Evolutionary conservation across 2,888 invertebrate genomes (phyloP).

Genomic region (Cheilosia variabilis): DNA sequence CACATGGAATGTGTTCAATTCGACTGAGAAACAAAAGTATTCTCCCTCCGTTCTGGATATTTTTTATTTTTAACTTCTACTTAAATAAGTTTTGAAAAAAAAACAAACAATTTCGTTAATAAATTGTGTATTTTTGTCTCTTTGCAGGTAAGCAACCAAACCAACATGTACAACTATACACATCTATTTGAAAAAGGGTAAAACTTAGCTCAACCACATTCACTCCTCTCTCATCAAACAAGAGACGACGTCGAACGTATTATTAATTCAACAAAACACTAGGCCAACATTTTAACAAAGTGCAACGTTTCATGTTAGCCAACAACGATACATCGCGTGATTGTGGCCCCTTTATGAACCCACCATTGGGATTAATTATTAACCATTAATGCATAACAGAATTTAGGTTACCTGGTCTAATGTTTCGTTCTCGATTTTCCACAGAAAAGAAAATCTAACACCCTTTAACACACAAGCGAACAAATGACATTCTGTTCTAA

Average conservation of each 20-base stretch:
- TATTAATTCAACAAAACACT: conserved; percentile 55
- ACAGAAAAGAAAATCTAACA: neutral
- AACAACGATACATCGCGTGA: conserved; percentile 66
- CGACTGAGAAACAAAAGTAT: conserved; percentile 5
- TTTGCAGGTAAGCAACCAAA: conserved; percentile 50
- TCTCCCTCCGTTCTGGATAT: neutral
- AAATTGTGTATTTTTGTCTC: conserved; percentile 21
- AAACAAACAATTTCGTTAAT: neutral
- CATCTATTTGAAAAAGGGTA: neutral
- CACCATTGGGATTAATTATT: conserved; percentile 62
- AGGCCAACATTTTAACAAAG: conserved; percentile 40
- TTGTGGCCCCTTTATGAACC: conserved; percentile 49
- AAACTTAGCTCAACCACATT: neutral
- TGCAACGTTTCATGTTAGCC: conserved; percentile 52
- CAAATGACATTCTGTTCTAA: conserved; percentile 32
- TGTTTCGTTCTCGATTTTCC: conserved; percentile 4
- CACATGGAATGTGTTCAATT: conserved; percentile 39
- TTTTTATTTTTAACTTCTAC: conserved; percentile 13
- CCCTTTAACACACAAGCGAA: neutral
- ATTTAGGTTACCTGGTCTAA: conserved; percentile 62
- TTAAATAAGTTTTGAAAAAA: neutral
- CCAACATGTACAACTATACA: neutral
- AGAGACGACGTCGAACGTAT: conserved; percentile 3
- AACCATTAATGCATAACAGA: conserved; percentile 64
- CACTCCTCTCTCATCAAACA: neutral